Evolutionary conservation across 2,797 vertebrate species (phyloP), one percentile per base, ranked within the genome.

Genomic region (Chloroceryle amazona): DNA sequence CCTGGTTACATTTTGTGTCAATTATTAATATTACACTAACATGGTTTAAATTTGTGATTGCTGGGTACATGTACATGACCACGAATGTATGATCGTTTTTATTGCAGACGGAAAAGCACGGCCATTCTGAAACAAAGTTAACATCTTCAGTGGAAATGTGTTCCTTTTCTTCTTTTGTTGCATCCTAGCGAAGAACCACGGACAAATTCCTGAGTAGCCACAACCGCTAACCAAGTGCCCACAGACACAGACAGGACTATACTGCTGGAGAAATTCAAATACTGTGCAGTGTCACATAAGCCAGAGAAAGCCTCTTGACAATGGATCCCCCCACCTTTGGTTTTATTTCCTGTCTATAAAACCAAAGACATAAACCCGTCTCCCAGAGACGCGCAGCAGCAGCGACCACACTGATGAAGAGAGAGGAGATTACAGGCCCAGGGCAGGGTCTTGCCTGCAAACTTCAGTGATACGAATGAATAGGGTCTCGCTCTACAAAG

Each of bases 341-440:
- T n/a, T 51, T 65, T 25, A 39, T 37, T 54, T 80, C 28, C 25
- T 44, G 22, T 11, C 54, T 90, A 19, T 49, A 51, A 55, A 35
- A 41, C 17, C 49, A 51, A 73, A 82, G 85, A 71, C 35, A 44
- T 71, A 31, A 80, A 76, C 9, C 5, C 1, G 1, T 35, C 52
- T 66, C 8, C 8, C 47, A 73, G 60, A 33, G 35, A 46, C 5
- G n/a, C 46, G 9, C 16, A 28, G 41, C 86, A 90, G 61, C 61
- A 78, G 23, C 0, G 0, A 93, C 8, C 1, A 2, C 0, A 1
- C 37, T 75, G 83, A 76, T 57, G 52, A 41, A 58, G 68, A 82
- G 51, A 78, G 55, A 90, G 21, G 3, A 61, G 65, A 55, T 11
- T 20, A 35, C 26, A 52, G 55, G 55, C 35, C 74, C 46, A 52